phyloP scores from a whole-genome alignment of 2,888 invertebrate species.

The Ophion obscuratus region DNA sequence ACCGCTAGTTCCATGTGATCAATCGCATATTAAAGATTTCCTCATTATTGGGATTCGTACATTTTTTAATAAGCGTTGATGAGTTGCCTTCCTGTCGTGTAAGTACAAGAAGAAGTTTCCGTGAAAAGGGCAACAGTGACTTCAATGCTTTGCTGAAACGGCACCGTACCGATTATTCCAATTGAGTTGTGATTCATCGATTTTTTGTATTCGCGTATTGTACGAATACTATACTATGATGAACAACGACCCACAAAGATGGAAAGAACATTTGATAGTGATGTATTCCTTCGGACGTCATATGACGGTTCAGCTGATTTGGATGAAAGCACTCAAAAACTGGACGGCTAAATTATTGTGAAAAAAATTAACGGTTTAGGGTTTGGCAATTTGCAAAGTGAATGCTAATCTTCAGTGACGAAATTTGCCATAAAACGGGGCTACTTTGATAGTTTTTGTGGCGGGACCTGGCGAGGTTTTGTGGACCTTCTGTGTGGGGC shows the following conservation, averaged over 20 bases:
- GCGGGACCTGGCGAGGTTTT: too few species aligned
- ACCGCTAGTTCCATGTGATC: conserved; percentile 36
- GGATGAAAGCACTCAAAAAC: too few species aligned
- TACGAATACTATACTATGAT: neutral
- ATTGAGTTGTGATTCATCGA: too few species aligned
- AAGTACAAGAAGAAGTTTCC: conserved; percentile 1
- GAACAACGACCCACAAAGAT: neutral
- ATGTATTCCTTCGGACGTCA: neutral
- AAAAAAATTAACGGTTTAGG: too few species aligned
- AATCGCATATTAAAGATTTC: neutral
- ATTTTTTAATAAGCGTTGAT: neutral
- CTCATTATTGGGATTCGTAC: neutral
- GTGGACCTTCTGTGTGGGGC: too few species aligned
- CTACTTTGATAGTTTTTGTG: too few species aligned
- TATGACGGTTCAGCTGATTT: neutral
- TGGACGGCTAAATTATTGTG: too few species aligned
- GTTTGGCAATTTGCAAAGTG: too few species aligned
- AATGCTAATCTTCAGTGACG: too few species aligned
- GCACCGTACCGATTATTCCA: neutral
- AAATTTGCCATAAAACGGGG: too few species aligned
- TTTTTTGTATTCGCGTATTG: neutral
- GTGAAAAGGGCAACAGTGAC: conserved; percentile 14
- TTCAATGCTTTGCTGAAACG: neutral
- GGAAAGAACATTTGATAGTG: neutral
- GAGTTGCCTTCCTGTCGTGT: conserved; percentile 12